Base-by-base conservation (phyloP, 2,797 vertebrate species). In the Scleropages formosus region DNA sequence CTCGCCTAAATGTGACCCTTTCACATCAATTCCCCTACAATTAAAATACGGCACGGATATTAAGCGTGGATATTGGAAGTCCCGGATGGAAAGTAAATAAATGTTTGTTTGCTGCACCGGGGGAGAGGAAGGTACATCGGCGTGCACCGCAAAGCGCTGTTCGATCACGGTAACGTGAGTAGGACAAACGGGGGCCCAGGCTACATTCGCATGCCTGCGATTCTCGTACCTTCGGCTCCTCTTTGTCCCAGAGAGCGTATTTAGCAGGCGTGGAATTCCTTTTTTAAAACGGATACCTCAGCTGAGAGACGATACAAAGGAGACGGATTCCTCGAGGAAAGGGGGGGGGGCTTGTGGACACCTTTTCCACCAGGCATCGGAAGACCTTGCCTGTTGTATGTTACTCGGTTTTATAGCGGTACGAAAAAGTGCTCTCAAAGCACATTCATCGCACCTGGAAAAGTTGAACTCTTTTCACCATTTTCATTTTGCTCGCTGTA, bases 221-320 rank as follows among this genome's bases (percentile, higher is more conserved):
- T 77, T 72, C 76, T 49, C 53, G 26, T 53, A 58, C 58, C n/a
- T 58, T 56, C 63, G 8, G 24, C n/a, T 12, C 64, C 62, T 60
- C 26, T 39, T 72, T 76, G n/a, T n/a, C n/a, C 6, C 2, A 77
- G 67, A 77, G 73, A 49, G 58, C 72, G 76, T 71, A 26, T 77
- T 77, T 72, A 72, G 76, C 76, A 49, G 20, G 39, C 1, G 62
- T 77, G 70, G 76, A 77, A 77, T 77, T 31, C 59, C 62, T 72
- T 77, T 72, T 65, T 62, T 58, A 65, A n/a, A 65, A 26, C 27
- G 47, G 51, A 56, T 31, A 47, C 62, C 20, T 73, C 70, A 77
- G 76, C 53, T 73, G 70, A 73, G 75, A 24, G 51, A 61, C 49
- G 72, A 64, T 56, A 72, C 75, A 77, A 58, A 63, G 64, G 60